Conservation (phyloP, 2,888 invertebrate species). For the Epicampocera succincta region DNA sequence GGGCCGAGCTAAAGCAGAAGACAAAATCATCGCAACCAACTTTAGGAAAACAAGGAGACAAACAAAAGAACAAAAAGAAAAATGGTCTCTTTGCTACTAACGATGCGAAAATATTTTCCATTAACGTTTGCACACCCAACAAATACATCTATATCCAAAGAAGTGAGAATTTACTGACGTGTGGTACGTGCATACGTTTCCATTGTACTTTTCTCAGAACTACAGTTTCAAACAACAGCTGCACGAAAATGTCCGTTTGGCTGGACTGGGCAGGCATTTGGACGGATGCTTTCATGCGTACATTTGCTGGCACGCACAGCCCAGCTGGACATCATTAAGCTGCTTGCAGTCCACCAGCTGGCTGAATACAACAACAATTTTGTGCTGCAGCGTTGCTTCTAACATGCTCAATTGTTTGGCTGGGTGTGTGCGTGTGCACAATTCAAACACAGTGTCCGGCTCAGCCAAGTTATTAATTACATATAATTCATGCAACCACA, state of each 20-base stretch:
- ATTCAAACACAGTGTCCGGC: constrained; percentile 43
- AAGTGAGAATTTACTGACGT: background rate
- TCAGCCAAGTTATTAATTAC: constrained; percentile 53
- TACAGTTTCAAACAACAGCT: constrained; percentile 36
- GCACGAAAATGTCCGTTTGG: constrained; percentile 40
- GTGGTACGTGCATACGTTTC: background rate
- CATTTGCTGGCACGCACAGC: constrained; percentile 10
- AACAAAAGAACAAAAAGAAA: constrained; percentile 14
- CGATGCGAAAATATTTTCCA: constrained; percentile 3
- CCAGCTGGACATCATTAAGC: constrained; percentile 55
- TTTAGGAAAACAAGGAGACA: constrained; percentile 44
- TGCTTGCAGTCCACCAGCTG: constrained; percentile 6
- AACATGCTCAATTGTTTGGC: background rate
- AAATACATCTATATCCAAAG: background rate
- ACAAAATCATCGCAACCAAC: constrained; percentile 46
- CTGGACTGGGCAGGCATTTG: constrained; percentile 22
- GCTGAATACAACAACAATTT: constrained; percentile 43
- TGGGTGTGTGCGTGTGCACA: too few relatives aligned
- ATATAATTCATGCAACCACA: constrained; percentile 37
- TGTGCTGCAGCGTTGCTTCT: background rate
- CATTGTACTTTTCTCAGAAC: background rate
- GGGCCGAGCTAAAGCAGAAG: constrained; percentile 1
- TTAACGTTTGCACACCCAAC: background rate
- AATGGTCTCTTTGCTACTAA: constrained; percentile 44
- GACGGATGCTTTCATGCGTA: background rate